phyloP scores from a whole-genome alignment of 2,888 invertebrate genomes.

The Cantharis rustica region DNA sequence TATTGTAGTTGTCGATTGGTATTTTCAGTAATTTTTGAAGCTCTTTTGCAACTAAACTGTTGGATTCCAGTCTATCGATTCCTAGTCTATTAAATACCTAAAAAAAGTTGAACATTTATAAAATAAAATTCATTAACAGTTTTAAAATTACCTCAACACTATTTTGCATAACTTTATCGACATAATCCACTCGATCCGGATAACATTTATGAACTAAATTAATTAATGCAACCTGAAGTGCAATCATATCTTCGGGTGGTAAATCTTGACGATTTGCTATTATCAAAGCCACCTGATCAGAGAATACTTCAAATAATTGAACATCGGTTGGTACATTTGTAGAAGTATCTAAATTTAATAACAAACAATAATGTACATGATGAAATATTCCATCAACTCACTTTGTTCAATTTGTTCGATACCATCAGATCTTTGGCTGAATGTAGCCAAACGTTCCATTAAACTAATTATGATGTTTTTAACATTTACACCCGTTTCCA shows the following conservation, averaged over 20 bases:
- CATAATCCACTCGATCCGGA: constrained; percentile 91
- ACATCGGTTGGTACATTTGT: constrained; percentile 67
- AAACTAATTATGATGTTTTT: constrained; percentile 97
- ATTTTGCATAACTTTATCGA: constrained; percentile 91
- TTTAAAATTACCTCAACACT: constrained; percentile 65
- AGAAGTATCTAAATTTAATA: constrained; percentile 14
- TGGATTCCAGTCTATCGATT: constrained; percentile 78
- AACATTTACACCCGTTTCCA: constrained; percentile 95
- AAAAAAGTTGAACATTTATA: constrained; percentile 21
- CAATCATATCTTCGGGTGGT: constrained; percentile 94
- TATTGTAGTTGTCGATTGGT: constrained; percentile 93
- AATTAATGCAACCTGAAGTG: constrained; percentile 92
- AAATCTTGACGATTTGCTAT: constrained; percentile 93
- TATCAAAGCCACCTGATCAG: constrained; percentile 94
- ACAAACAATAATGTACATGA: background rate
- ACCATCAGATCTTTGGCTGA: constrained; percentile 76
- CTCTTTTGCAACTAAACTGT: constrained; percentile 88
- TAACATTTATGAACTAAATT: constrained; percentile 97
- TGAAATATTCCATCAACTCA: background rate
- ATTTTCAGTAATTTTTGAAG: constrained; percentile 91
- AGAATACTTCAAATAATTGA: constrained; percentile 97
- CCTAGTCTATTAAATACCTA: constrained; percentile 82
- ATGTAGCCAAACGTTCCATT: constrained; percentile 87
- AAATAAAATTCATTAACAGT: background rate
- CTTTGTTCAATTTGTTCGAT: constrained; percentile 39